Evolutionary conservation across 2,797 vertebrate species (phyloP), one percentile per base, ranked within the genome.

Genomic region (Melanotaenia maccullochi): DNA sequence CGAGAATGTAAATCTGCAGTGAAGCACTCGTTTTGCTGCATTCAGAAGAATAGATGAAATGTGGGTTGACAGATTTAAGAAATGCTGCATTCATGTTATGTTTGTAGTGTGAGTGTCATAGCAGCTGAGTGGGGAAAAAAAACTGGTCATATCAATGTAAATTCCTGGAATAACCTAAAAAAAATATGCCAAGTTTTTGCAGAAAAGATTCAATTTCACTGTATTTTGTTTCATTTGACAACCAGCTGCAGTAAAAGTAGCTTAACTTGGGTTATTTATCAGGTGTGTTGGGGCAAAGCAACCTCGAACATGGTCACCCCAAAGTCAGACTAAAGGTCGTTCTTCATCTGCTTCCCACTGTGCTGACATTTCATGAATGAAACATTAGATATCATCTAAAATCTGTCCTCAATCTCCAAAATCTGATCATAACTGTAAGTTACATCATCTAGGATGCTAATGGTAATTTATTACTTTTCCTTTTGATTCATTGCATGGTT

Each of bases 401-500:
- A 9, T 73, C 14, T 24, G 40, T 40, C 9, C 32, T 0, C 35
- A 18, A 49, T 71, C 47, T 42, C 38, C 69, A 58, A 16, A 71
- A 8, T 73, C 18, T n/a, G 40, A 33, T 60, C 47, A 44, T 52
- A 11, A 5, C 60, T 65, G 18, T n/a, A 7, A 6, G 36, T 38
- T 38, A 33, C 56, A 14, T 56, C n/a, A 56, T 62, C 32, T 70
- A 30, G 32, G 22, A 70, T 59, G 20, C 62, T 24, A 33, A 65
- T 33, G 62, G 59, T 25, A 32, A 22, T 6, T 49, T n/a, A 49
- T 49, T 9, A 22, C 1, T 84, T 73, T 75, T 75, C 84, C 83
- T 83, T 76, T 78, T 14, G 78, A 63, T 72, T 70, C 65, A 84
- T 25, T 35, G 6, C 59, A 67, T 81, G 4, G 16, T 66, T 80